These are phyloP conservation scores for Platycheirus albimanus DNA, from an alignment of 2,888 invertebrate species.

Conservation along the genomic window DNA sequence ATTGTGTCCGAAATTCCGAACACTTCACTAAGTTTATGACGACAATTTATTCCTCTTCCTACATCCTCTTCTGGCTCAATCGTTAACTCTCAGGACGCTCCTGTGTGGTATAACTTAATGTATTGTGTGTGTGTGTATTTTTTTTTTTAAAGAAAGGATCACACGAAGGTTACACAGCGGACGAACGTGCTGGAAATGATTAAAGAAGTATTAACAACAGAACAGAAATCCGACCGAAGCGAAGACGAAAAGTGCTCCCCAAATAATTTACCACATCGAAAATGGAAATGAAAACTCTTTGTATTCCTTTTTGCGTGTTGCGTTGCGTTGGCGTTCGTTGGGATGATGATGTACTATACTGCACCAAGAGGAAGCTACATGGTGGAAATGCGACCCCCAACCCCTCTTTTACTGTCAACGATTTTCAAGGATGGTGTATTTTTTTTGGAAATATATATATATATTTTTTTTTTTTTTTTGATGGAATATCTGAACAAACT, in stretches of 20 bases:
- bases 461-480: no score
- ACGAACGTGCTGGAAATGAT: conserved; percentile 72
- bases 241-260: conserved; percentile 47
- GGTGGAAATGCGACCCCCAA: neutral
- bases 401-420: neutral
- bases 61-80: neutral
- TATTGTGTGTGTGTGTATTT: neutral
- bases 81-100: no score
- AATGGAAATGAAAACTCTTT: conserved; percentile 53
- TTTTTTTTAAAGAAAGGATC: conserved; percentile 20
- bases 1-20: conserved; percentile 36
- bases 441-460: conserved; percentile 6
- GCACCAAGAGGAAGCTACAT: no score
- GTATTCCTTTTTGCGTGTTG: conserved; percentile 4
- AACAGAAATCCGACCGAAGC: no score
- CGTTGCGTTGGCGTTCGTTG: neutral
- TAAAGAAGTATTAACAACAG: conserved; percentile 66
- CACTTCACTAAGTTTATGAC: conserved; percentile 42
- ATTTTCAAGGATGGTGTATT: neutral
- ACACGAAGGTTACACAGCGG: conserved; percentile 61
- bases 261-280: conserved; percentile 55
- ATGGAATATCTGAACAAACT: conserved; percentile 33
- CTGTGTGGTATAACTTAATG: neutral
- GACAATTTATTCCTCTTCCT: conserved; percentile 26
- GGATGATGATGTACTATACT: no score